Base-by-base conservation (phyloP, 2,888 invertebrate species). In the Diaprepes abbreviatus region DNA sequence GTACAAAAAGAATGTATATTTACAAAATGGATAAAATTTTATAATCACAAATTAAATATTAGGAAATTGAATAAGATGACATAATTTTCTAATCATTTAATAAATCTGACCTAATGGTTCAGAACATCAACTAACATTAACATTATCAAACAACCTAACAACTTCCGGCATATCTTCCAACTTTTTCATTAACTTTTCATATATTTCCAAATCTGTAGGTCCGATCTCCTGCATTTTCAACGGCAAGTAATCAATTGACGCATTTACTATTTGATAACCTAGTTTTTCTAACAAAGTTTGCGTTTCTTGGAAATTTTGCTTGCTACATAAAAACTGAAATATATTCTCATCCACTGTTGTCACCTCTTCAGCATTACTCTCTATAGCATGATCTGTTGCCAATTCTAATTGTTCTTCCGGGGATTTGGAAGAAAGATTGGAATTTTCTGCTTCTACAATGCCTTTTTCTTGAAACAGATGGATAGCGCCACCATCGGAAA, bases 351-450 rank as follows among this genome's bases (percentile, higher is more conserved):
- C 83, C 0, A 85, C 66, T 60, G 88, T 79, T 76, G 86, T 85
- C 2, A 92, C 89, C 71, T 92, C 92, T 81, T 92, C 91, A 0
- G 91, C 91, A 0, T 89, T 91, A 16, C 86, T 85, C 74, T 87
- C 87, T 73, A 93, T 92, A 0, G 92, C 93, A 83, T 90, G 87
- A 21, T 89, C 89, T 0, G 88, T 87, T 1, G 88, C 89, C 36
- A 82, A 77, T 74, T 91, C 90, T 28, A 89, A 79, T 45, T 86
- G 74, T 50, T 82, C 83, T n/a, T 83, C 78, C 17, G 76, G 64
- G n/a, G 76, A 67, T 14, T 77, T 73, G 2, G 54, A 28, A 6
- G 75, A 73, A 38, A 66, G 62, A 17, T 73, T 62, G 21, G 71
- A 36, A 1, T 82, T 81, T 55, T 83, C 83, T 0, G 88, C 86